phyloP scores from a whole-genome alignment of 1,140 invertebrate genomes.

The Probaryconus sp. region DNA sequence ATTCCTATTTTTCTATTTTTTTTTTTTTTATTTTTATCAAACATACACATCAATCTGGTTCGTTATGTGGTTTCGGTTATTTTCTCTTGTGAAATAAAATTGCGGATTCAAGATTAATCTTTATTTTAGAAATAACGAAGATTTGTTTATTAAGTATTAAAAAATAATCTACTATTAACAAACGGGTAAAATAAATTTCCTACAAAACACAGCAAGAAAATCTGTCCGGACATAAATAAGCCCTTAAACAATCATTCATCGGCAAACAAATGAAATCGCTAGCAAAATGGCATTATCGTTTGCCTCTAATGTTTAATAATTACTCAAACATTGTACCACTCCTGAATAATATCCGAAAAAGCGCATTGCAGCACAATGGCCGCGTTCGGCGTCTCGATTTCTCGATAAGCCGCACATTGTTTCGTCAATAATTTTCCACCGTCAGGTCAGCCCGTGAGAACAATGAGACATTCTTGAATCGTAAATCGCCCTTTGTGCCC shows the following conservation, averaged over 20 bases:
- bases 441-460: constrained; percentile 27
- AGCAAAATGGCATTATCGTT: constrained; percentile 41
- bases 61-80: no score
- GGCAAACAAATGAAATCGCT: constrained; percentile 36
- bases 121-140: no score
- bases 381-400: constrained; percentile 29
- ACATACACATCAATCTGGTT: no score
- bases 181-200: no score
- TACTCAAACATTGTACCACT: constrained; percentile 34
- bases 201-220: no score
- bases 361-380: constrained; percentile 20
- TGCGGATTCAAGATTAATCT: no score
- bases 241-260: constrained; percentile 8
- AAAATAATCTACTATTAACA: no score
- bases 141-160: no score
- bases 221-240: no score
- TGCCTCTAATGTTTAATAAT: constrained; percentile 26
- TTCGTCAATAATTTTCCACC: constrained; percentile 47
- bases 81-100: no score
- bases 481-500: constrained; percentile 42
- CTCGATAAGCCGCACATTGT: constrained; percentile 48
- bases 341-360: constrained; percentile 53
- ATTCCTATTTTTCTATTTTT: constrained; percentile 1
- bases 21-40: background rate
- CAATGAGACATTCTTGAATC: constrained; percentile 31